phyloP scores from a whole-genome alignment of 2,113 vertebrate genomes.

The Aptenodytes patagonicus region DNA sequence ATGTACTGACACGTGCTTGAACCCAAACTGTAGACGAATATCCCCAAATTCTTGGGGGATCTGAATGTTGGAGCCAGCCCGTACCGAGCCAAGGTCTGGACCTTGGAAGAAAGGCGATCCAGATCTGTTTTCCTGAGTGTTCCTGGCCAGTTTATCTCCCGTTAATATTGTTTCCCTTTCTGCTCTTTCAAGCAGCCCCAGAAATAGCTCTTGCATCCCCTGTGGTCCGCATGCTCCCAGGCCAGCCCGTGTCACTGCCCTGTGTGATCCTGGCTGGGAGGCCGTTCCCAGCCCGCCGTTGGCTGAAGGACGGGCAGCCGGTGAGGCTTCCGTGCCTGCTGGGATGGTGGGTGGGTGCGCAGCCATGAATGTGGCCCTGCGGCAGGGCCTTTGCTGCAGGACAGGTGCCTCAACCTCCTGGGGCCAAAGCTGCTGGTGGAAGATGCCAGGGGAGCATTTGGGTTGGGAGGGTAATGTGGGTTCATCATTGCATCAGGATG shows the following conservation, averaged over 20 bases:
- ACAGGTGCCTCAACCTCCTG: rapidly evolving
- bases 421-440: neutral
- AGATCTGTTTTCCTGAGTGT: rapidly evolving
- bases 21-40: neutral
- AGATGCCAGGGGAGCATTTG: neutral
- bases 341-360: neutral
- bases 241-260: slow-evolving; percentile 82
- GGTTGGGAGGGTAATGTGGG: rapidly evolving
- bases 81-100: neutral
- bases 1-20: neutral
- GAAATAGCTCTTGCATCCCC: slow-evolving; percentile 78
- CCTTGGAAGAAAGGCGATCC: neutral
- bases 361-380: rapidly evolving
- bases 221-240: slow-evolving; percentile 66
- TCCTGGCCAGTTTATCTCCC: neutral
- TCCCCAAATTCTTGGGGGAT: neutral
- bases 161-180: neutral
- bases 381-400: rapidly evolving
- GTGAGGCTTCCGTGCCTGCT: slow-evolving; percentile 53
- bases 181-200: slow-evolving; percentile 71
- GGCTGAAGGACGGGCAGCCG: slow-evolving; percentile 78
- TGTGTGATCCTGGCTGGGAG: slow-evolving; percentile 84
- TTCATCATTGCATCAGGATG: neutral
- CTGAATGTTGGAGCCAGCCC: rapidly evolving
- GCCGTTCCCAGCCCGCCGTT: slow-evolving; percentile 82